Conservation (phyloP, 2,113 vertebrate genomes). For the Hemichromis elongatus region DNA sequence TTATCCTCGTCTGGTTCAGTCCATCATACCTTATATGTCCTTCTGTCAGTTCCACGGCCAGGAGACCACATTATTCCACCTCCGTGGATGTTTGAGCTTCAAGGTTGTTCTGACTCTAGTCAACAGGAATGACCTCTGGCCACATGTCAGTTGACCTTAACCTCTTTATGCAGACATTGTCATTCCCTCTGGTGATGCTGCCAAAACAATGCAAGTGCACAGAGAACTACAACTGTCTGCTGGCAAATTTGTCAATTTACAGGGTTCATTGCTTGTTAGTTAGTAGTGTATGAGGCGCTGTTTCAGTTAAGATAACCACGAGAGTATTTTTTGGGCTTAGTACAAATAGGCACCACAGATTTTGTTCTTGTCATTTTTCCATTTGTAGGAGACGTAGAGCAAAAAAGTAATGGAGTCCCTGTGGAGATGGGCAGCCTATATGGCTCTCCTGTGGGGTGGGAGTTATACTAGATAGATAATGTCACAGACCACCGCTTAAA, state of each 20-base stretch:
- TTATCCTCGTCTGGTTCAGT: background rate
- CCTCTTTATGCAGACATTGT: background rate
- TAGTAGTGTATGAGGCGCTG: background rate
- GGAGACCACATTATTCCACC: conserved; percentile 14
- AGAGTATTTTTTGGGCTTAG: background rate
- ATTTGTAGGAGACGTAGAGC: conserved; percentile 41
- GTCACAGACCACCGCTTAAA: conserved; percentile 43
- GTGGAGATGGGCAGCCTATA: conserved; percentile 30
- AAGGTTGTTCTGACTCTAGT: background rate
- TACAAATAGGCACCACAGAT: conserved; percentile 42
- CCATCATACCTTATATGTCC: background rate
- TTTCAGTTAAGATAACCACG: conserved; percentile 24
- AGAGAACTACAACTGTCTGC: background rate
- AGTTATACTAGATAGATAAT: conserved; percentile 46
- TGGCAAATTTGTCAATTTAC: conserved; percentile 29
- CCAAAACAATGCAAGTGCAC: conserved; percentile 22
- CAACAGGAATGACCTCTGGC: conserved; percentile 16
- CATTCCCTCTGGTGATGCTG: conserved; percentile 25
- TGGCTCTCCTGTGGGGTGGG: conserved; percentile 33
- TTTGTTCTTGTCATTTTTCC: conserved; percentile 56
- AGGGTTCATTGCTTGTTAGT: conserved; percentile 37
- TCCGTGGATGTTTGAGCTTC: conserved; percentile 12
- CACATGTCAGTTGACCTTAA: conserved; percentile 30
- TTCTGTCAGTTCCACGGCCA: background rate
- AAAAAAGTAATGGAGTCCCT: conserved; percentile 52